Conservation (phyloP, 2,113 vertebrate genomes). For the Agelaius phoeniceus region DNA sequence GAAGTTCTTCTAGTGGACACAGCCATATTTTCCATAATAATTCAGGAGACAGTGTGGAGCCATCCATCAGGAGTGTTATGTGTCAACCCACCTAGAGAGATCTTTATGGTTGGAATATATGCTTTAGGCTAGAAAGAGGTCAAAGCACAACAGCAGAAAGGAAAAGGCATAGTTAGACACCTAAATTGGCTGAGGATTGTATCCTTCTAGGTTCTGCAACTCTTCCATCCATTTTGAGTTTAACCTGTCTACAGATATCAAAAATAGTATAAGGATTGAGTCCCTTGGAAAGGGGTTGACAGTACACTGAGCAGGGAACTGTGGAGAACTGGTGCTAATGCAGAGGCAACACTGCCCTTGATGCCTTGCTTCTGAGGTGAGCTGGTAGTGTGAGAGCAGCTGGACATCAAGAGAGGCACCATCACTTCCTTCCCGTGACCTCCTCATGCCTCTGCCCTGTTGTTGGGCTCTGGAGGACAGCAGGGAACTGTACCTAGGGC, state of each 20-base stretch:
- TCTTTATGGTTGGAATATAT: not conserved
- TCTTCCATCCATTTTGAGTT: not conserved
- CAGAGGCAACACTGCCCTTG: not conserved
- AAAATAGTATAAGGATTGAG: not conserved
- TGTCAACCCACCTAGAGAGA: not conserved
- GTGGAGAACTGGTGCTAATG: not conserved
- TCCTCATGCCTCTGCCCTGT: not conserved
- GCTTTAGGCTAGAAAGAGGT: not conserved
- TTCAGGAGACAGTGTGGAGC: not conserved
- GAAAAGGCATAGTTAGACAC: not conserved
- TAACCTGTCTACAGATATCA: not conserved
- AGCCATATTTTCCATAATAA: not conserved
- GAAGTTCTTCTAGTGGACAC: not conserved
- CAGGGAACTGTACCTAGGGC: not conserved
- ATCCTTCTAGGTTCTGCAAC: not conserved
- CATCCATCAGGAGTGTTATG: accelerated
- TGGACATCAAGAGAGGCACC: not conserved
- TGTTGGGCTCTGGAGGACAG: not conserved
- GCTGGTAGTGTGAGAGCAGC: not conserved
- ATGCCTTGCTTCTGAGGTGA: not conserved
- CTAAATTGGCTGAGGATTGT: not conserved
- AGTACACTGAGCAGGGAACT: not conserved
- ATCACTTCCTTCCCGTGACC: not conserved
- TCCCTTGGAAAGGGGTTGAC: not conserved
- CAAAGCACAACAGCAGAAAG: not conserved